These are phyloP conservation scores for Ursus arctos DNA, from an alignment of 2,113 vertebrate species.

Conservation along the genomic window DNA sequence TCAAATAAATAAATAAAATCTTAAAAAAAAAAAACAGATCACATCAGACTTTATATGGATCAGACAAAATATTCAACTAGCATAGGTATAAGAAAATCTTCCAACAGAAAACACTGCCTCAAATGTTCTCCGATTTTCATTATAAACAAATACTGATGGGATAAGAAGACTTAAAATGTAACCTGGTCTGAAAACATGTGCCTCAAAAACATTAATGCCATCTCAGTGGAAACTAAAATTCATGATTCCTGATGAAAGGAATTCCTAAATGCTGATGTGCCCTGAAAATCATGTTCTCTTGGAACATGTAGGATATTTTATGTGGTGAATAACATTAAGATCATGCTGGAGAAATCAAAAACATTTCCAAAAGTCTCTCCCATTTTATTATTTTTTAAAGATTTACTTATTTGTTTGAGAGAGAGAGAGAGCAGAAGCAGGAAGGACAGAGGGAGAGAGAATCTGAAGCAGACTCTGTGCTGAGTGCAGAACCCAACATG, in stretches of 20 bases:
- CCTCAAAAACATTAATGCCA: neutral
- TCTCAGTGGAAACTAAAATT: neutral
- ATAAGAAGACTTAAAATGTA: slow-evolving; percentile 16
- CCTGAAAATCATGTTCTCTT: neutral
- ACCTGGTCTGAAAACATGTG: neutral
- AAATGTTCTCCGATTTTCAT: neutral
- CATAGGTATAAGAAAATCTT: neutral
- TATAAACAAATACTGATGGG: neutral
- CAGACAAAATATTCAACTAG: neutral
- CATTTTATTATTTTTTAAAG: neutral
- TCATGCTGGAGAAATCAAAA: neutral
- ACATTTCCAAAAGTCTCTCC: neutral
- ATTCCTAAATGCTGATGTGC: neutral
- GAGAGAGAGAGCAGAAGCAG: neutral
- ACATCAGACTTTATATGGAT: neutral
- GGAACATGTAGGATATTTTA: neutral
- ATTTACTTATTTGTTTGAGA: neutral
- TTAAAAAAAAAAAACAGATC: neutral
- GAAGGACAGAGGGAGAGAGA: neutral
- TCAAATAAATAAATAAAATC: too few species aligned
- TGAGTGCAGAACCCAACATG: neutral
- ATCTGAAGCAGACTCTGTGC: neutral
- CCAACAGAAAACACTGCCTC: neutral
- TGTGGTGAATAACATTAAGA: neutral
- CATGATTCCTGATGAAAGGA: slow-evolving; percentile 2